These are phyloP conservation scores for Apteryx mantelli DNA, from an alignment of 2,113 vertebrate genomes.

Conservation along the genomic window DNA sequence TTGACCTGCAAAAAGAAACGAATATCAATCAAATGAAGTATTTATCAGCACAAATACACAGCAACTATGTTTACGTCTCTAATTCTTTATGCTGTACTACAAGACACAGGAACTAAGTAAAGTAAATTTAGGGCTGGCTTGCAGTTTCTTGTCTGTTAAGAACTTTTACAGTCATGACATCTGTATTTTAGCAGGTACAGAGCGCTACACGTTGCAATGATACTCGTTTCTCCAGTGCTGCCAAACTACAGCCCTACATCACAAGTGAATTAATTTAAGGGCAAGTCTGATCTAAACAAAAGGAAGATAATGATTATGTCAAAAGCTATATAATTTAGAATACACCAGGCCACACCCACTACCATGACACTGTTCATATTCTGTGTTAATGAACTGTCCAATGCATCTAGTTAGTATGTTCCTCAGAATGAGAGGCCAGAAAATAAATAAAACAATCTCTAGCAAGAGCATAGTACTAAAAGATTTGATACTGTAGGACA, in stretches of 20 bases:
- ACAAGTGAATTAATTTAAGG: background rate
- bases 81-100: background rate
- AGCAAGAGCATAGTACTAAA: background rate
- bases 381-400: background rate
- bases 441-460: background rate
- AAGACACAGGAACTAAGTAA: background rate
- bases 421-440: background rate
- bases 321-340: background rate
- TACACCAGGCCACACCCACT: background rate
- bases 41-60: background rate
- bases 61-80: background rate
- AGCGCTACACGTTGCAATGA: background rate
- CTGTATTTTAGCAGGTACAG: background rate
- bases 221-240: background rate
- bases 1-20: slow-evolving; percentile 76
- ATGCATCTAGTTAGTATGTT: background rate
- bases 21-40: background rate
- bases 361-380: accelerated
- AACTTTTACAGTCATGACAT: background rate
- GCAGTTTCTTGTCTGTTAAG: background rate
- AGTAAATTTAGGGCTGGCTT: background rate
- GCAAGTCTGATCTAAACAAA: background rate
- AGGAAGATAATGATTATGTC: background rate
- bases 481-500: background rate
- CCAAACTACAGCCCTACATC: background rate